A percentile compares a stretch with the other conserved stretches of the same genome.
These are phyloP conservation scores for Malurus elegans DNA, from an alignment of 2,113 vertebrate genomes.

Conservation along the genomic window DNA sequence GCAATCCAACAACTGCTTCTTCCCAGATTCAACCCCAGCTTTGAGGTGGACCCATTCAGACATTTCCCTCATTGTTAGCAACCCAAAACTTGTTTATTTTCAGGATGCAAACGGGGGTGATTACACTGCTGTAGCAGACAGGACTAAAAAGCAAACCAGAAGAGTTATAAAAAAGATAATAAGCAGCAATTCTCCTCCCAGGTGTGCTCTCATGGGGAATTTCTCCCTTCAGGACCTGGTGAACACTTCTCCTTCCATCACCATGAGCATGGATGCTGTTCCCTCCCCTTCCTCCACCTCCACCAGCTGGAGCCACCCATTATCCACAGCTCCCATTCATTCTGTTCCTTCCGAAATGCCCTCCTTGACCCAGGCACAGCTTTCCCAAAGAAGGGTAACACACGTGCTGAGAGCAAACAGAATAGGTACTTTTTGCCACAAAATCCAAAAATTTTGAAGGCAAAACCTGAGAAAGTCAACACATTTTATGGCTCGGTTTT, in stretches of 20 bases:
- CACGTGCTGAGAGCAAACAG: fast-evolving
- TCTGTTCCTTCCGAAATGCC: not conserved
- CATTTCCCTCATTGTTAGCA: not conserved
- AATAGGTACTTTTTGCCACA: not conserved
- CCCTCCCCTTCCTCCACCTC: not conserved
- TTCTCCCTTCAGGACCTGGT: not conserved
- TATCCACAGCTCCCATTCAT: not conserved
- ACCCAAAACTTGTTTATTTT: not conserved
- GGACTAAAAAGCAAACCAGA: not conserved
- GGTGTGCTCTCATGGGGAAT: not conserved
- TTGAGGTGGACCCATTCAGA: not conserved
- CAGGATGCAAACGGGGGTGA: not conserved
- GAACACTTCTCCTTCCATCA: not conserved
- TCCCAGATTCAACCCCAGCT: not conserved
- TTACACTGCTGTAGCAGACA: not conserved
- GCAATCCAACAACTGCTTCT: not conserved
- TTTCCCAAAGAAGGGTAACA: not conserved
- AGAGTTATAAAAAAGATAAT: not conserved
- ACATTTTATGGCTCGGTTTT: not conserved
- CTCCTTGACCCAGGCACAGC: not conserved
- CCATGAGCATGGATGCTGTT: fast-evolving
- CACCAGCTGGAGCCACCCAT: not conserved
- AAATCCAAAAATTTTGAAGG: not conserved
- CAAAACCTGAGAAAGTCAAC: not conserved
- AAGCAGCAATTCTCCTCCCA: not conserved